Percentiles rank a stretch among this genome's conserved stretches.
Conservation (phyloP, 2,888 invertebrate species). For the Mesoligia furuncula region DNA sequence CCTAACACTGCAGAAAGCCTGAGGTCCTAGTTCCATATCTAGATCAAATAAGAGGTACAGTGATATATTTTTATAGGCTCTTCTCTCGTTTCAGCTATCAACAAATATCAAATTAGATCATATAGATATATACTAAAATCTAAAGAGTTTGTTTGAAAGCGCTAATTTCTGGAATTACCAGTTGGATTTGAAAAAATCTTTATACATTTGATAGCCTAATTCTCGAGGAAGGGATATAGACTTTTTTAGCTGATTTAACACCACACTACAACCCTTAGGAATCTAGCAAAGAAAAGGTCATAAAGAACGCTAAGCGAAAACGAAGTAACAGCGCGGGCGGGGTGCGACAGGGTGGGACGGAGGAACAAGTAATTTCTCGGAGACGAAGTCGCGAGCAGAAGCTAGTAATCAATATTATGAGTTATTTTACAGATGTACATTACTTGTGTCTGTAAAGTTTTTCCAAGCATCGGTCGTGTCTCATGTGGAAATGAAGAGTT, state of each 20-base stretch:
- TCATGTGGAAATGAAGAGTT: neutral
- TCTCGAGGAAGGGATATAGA: neutral
- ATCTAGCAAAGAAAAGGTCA: too few relatives aligned
- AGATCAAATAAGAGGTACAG: neutral
- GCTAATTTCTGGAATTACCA: neutral
- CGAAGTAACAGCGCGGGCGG: neutral
- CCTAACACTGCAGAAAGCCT: conserved; percentile 6
- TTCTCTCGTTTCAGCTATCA: neutral
- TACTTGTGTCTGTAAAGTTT: neutral
- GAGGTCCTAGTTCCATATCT: neutral
- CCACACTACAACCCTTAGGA: too few relatives aligned
- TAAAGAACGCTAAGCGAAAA: too few relatives aligned
- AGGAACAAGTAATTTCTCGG: neutral
- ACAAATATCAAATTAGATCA: neutral
- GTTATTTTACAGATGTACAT: neutral
- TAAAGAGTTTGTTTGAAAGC: neutral
- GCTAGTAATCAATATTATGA: neutral
- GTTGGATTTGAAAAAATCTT: neutral
- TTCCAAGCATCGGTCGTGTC: neutral
- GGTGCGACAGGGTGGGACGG: neutral
- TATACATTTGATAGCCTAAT: neutral
- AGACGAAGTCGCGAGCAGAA: neutral
- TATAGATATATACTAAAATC: neutral
- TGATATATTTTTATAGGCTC: neutral
- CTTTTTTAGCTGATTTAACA: neutral